A percentile compares a stretch with the other conserved stretches of the same genome.
phyloP scores from a whole-genome alignment of 2,797 vertebrate genomes.

The Schizothorax lantsangensis region DNA sequence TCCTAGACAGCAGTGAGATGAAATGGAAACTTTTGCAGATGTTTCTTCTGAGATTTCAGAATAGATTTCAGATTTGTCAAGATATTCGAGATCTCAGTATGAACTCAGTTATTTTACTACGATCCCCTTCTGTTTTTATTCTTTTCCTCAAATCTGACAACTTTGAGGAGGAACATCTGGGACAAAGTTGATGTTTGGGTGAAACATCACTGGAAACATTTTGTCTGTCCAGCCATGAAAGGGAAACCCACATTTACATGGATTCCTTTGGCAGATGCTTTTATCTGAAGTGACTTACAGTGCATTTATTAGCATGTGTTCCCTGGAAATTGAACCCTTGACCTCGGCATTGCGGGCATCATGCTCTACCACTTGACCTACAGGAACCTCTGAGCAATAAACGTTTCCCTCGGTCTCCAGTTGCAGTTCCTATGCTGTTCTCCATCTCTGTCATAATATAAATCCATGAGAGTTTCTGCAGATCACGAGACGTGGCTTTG shows the following conservation, averaged over 20 bases:
- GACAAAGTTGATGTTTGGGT: neutral
- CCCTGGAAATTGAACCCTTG: neutral
- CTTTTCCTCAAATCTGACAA: neutral
- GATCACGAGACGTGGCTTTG: neutral
- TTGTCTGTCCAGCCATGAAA: neutral
- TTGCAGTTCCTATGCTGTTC: neutral
- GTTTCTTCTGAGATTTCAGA: neutral
- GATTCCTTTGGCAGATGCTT: neutral
- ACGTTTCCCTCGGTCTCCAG: neutral
- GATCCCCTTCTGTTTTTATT: neutral
- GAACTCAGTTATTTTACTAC: neutral
- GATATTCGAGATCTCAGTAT: neutral
- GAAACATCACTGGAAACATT: neutral
- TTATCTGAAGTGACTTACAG: slow-evolving; percentile 2
- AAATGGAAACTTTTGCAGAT: no score
- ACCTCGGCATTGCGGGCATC: neutral
- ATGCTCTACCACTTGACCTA: neutral
- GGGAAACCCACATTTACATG: no score
- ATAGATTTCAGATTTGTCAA: neutral
- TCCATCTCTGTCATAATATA: neutral
- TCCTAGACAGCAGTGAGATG: neutral
- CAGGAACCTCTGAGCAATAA: slow-evolving; percentile 10
- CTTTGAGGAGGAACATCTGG: neutral
- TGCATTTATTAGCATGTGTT: neutral
- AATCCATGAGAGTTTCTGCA: neutral